Percentiles rank a stretch among this genome's conserved stretches.
phyloP scores from a whole-genome alignment of 2,113 vertebrate genomes.

The Chloroceryle aenea region DNA sequence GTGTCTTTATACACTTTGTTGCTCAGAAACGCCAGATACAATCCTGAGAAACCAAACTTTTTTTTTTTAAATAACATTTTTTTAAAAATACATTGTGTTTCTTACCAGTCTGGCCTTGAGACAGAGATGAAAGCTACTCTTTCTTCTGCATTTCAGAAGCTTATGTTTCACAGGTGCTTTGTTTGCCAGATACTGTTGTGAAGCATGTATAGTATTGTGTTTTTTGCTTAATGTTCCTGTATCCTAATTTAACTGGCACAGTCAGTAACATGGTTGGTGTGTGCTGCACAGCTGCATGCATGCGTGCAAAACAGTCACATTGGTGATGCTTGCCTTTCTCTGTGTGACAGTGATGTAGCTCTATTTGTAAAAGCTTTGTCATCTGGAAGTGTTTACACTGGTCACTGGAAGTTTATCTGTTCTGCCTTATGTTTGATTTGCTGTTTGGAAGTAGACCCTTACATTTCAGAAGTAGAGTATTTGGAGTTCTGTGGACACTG shows the following conservation, averaged over 20 bases:
- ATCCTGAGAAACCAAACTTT: slow-evolving; percentile 29
- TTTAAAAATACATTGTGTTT: background rate
- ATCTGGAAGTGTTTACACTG: slow-evolving; percentile 41
- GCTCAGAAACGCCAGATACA: background rate
- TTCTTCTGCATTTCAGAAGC: slow-evolving; percentile 54
- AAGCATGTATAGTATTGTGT: slow-evolving; percentile 38
- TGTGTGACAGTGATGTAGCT: slow-evolving; percentile 48
- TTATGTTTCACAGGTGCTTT: slow-evolving; percentile 63
- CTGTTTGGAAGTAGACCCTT: slow-evolving; percentile 31
- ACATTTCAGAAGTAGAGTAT: slow-evolving; percentile 41
- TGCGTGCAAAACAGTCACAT: slow-evolving; percentile 62
- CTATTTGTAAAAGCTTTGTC: slow-evolving; percentile 53
- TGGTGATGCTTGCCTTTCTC: slow-evolving; percentile 57
- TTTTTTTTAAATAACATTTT: background rate
- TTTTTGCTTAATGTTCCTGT: slow-evolving; percentile 21
- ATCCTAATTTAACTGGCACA: slow-evolving; percentile 10
- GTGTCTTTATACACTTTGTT: slow-evolving; percentile 47
- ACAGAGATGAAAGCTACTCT: slow-evolving; percentile 57
- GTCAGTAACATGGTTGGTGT: slow-evolving; percentile 34
- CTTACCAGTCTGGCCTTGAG: slow-evolving; percentile 4
- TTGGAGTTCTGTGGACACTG: slow-evolving; percentile 43
- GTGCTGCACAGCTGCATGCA: slow-evolving; percentile 27
- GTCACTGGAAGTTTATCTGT: slow-evolving; percentile 44
- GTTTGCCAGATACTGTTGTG: slow-evolving; percentile 10
- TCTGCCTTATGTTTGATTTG: slow-evolving; percentile 46